Evolutionary conservation across 2,797 vertebrate species (phyloP).

Genomic region (Anas bahamensis): DNA sequence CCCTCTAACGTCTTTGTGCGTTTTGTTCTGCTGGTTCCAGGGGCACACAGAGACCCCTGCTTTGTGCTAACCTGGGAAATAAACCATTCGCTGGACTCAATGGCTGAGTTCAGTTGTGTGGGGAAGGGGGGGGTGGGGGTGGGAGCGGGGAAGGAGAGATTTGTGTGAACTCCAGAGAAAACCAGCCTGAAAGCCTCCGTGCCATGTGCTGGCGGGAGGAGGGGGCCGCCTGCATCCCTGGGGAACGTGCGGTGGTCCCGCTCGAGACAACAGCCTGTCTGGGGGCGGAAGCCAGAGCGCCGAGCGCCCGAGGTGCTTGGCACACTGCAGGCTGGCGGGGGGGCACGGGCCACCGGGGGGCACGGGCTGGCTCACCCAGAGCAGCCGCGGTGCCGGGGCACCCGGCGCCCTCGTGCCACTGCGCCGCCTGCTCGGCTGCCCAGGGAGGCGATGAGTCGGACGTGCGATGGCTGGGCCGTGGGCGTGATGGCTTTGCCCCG

Average conservation of each 20-base stretch:
- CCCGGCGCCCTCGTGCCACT: accelerated
- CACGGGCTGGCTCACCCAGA: accelerated
- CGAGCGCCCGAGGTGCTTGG: accelerated
- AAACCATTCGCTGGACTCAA: slow-evolving; percentile 62
- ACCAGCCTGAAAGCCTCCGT: slow-evolving; percentile 12
- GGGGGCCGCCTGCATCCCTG: not conserved
- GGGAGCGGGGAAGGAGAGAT: slow-evolving; percentile 37
- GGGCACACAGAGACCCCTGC: slow-evolving; percentile 66
- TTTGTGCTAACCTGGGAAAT: slow-evolving; percentile 76
- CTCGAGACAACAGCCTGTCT: not conserved
- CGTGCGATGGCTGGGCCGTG: not conserved
- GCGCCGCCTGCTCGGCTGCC: accelerated
- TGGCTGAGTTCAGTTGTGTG: slow-evolving; percentile 40
- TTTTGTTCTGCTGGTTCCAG: slow-evolving; percentile 76
- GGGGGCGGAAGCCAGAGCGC: not conserved
- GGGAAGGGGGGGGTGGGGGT: not conserved
- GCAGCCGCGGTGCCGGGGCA: accelerated
- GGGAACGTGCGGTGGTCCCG: not conserved
- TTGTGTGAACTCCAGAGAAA: slow-evolving; percentile 38
- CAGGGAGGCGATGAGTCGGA: not conserved
- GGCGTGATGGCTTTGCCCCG: not conserved
- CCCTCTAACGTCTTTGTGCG: slow-evolving; percentile 72
- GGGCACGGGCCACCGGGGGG: accelerated
- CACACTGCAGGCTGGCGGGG: too few relatives aligned
- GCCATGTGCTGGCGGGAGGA: slow-evolving; percentile 35